Base-by-base conservation (phyloP, 2,888 invertebrate species). In the Cantharis lateralis region DNA sequence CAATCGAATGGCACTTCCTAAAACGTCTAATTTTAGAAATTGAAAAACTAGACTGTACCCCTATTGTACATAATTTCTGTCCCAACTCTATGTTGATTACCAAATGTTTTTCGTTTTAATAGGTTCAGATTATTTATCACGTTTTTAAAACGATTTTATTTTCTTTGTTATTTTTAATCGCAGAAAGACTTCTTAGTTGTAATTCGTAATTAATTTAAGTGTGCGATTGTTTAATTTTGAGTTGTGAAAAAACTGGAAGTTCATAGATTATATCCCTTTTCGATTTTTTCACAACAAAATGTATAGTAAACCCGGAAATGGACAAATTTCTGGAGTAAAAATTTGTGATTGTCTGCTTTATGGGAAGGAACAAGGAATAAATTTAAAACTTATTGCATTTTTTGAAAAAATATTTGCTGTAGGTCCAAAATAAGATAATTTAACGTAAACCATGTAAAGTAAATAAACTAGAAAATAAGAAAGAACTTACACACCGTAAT, bases 401-500 rank as follows among this genome's bases (percentile, higher is more conserved):
- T 48, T 48, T 48, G 48, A 48, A 3, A n/a, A 48, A 48, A 48
- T n/a, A 48, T 48, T 48, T 48, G 48, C 48, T 48, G 9, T 48
- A 9, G 13, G n/a, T 48, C 48, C 7, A n/a, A 48, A 48, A 48
- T 48, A 48, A 48, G 48, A 48, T 48, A 48, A 48, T 48, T 48
- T 48, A 48, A 48, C 48, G 7, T 48, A 48, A 74, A 64, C 64
- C 70, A 63, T 77, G 77, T 77, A 77, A 77, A 72, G 20, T 62
- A 73, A 62, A 70, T 48, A 48, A 70, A 26, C 28, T 28, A 62
- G 72, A 63, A 69, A 61, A 32, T 48, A 20, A 63, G 70, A 18
- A 26, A 68, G 7, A 18, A 68, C 64, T 76, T 76, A 15, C 77
- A 68, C 68, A 66, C 73, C 20, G 62, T 77, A 77, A 77, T 74